Conservation (phyloP, 2,113 vertebrate genomes). For the Addax nasomaculatus region DNA sequence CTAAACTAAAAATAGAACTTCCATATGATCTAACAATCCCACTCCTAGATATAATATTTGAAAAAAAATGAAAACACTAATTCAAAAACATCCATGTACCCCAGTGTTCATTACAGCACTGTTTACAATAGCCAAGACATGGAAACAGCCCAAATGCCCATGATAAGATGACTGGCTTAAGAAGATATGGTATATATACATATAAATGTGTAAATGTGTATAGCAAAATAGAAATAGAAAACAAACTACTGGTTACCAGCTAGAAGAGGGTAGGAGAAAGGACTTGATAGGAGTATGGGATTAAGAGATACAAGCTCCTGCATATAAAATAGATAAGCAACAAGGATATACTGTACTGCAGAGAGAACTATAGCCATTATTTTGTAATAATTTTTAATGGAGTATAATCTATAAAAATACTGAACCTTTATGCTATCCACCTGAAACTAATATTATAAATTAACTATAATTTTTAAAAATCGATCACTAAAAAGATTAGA, state of each 20-base stretch:
- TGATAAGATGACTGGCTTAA: background rate
- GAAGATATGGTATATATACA: background rate
- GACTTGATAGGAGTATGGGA: background rate
- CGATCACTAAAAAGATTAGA: background rate
- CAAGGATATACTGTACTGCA: background rate
- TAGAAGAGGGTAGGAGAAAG: background rate
- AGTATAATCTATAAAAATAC: background rate
- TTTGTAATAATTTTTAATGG: background rate
- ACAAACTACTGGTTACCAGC: background rate
- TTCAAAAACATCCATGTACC: background rate
- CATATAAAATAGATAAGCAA: background rate
- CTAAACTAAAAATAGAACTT: background rate
- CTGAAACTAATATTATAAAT: background rate
- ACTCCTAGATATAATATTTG: background rate
- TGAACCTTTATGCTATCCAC: background rate
- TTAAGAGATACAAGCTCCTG: background rate
- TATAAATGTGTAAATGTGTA: background rate
- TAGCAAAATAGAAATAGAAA: background rate
- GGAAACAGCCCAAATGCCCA: background rate
- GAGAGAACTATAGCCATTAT: background rate
- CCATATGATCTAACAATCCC: background rate
- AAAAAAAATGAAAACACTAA: background rate
- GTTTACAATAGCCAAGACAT: background rate
- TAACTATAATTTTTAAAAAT: background rate
- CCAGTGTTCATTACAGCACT: background rate